Evolutionary conservation across 2,888 invertebrate species (phyloP).

Genomic region (Dermolepida albohirtum): DNA sequence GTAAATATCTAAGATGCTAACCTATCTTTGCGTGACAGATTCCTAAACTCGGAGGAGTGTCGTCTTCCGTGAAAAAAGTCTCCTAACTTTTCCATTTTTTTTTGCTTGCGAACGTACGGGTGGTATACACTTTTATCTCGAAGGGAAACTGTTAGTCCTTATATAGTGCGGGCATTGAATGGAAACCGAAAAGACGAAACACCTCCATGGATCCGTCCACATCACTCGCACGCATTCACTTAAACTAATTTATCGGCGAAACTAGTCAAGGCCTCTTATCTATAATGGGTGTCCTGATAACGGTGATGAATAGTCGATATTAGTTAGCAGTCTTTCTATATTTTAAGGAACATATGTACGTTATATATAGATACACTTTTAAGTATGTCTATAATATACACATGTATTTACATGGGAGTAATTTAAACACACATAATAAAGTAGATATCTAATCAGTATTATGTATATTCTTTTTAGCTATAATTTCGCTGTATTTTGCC

Average conservation of each 20-base stretch:
- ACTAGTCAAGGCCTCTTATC: slow-evolving; percentile 27
- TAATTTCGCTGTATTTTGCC: no score
- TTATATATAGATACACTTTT: background rate
- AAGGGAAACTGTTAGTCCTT: background rate
- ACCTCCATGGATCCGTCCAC: slow-evolving; percentile 8
- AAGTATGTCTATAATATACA: no score
- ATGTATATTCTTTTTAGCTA: no score
- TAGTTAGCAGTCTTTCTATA: slow-evolving; percentile 18
- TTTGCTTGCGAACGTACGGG: no score
- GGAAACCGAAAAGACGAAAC: slow-evolving; percentile 2
- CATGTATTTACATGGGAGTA: background rate
- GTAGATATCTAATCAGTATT: no score
- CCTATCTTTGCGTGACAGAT: slow-evolving; percentile 31
- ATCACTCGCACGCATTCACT: slow-evolving; percentile 18
- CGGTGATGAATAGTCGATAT: slow-evolving; percentile 24
- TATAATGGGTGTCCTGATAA: slow-evolving; percentile 27
- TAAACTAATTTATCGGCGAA: slow-evolving; percentile 30
- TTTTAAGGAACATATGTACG: slow-evolving; percentile 21
- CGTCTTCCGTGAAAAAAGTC: slow-evolving; percentile 12
- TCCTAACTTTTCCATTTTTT: slow-evolving; percentile 15
- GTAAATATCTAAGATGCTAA: background rate
- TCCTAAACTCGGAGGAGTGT: slow-evolving; percentile 11
- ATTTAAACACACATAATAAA: no score
- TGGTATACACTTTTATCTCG: slow-evolving; percentile 3
- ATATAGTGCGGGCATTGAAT: background rate